These are phyloP conservation scores for Teleopsis dalmanni DNA, from an alignment of 1,140 invertebrate genomes.

Conservation along the genomic window DNA sequence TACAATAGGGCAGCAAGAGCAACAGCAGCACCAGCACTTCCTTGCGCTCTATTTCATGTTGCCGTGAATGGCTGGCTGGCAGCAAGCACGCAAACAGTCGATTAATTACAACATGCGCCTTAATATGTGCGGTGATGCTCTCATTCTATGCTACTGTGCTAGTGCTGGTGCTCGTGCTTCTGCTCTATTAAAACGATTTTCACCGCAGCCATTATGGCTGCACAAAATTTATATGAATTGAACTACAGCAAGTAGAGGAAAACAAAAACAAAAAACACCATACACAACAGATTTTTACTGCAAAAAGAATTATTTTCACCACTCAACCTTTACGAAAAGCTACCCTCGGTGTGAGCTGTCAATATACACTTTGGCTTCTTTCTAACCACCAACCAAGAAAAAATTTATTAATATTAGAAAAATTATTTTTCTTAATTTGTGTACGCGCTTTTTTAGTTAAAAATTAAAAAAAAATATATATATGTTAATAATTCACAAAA, in stretches of 20 bases:
- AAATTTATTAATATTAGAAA: constrained; percentile 12
- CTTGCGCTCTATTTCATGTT: too few relatives aligned
- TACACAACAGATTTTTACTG: neutral
- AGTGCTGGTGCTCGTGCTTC: neutral
- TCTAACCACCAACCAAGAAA: constrained; percentile 30
- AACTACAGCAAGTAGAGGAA: too few relatives aligned
- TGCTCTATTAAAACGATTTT: constrained; percentile 5
- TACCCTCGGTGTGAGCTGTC: constrained; percentile 39
- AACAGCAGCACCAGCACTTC: too few relatives aligned
- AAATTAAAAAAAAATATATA: constrained; percentile 7
- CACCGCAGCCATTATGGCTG: constrained; percentile 7
- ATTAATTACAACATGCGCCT: too few relatives aligned
- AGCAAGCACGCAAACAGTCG: too few relatives aligned
- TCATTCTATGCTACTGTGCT: neutral
- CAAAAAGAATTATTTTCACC: constrained; percentile 2
- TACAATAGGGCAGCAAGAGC: too few relatives aligned
- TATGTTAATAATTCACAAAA: constrained; percentile 6
- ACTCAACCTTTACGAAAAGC: constrained; percentile 23
- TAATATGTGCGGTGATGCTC: too few relatives aligned
- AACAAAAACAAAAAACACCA: neutral
- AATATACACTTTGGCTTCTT: constrained; percentile 45
- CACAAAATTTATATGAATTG: too few relatives aligned
- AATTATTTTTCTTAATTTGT: constrained; percentile 4
- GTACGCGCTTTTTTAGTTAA: too few relatives aligned
- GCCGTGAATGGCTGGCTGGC: too few relatives aligned